Conservation (phyloP, 2,888 invertebrate species). For the Leucophenga maculata region DNA sequence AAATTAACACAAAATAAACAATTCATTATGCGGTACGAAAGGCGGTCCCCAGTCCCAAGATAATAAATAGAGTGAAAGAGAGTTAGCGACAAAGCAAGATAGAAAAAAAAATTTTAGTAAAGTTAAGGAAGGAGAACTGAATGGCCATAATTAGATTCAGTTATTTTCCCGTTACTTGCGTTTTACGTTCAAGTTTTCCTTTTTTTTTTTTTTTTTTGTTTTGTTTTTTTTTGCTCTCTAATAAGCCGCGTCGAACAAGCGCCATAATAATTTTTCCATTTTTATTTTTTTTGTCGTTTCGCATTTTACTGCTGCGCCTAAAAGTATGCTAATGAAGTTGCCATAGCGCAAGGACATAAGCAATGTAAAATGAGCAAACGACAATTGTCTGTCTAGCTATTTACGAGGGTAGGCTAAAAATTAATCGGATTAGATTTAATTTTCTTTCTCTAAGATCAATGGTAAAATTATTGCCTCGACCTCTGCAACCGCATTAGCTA, state of each 20-base stretch:
- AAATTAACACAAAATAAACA: constrained; percentile 11
- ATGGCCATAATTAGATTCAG: no score
- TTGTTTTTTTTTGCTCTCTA: not conserved
- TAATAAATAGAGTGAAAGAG: not conserved
- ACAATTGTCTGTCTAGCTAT: no score
- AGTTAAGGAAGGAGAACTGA: no score
- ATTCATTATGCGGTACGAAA: constrained; percentile 3
- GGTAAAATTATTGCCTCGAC: no score
- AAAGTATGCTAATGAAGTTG: constrained; percentile 3
- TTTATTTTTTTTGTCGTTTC: not conserved
- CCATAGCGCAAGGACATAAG: not conserved
- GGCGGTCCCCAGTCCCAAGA: no score
- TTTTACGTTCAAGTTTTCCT: not conserved
- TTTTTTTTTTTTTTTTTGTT: not conserved
- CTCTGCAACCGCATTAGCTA: no score
- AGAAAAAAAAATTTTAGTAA: not conserved
- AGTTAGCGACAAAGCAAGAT: not conserved
- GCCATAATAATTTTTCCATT: not conserved
- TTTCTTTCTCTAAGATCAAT: no score
- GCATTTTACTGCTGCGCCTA: not conserved
- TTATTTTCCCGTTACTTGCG: not conserved
- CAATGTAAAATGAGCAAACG: no score
- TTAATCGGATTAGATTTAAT: no score
- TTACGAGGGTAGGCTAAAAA: no score
- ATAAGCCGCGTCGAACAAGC: not conserved